Evolutionary conservation across 2,888 invertebrate genomes (phyloP), one percentile per base, ranked within the genome.

Genomic region (Hylaea fasciaria): DNA sequence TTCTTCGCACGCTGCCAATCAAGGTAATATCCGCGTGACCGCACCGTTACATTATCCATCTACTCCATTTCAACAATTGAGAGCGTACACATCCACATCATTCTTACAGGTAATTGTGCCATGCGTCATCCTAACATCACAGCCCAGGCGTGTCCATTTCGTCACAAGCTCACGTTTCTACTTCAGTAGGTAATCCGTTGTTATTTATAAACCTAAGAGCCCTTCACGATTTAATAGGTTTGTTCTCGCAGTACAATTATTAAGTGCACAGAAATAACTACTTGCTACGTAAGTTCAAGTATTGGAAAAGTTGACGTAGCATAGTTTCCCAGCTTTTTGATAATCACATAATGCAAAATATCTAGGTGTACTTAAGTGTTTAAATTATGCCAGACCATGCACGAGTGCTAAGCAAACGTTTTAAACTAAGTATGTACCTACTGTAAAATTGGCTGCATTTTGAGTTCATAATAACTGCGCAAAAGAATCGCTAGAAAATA

Each of bases 31-130:
- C 55, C 57, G 65, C 51, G 48, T 59, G 50, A 58, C 57, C 47
- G 29, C 54, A 62, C 57, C 43, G 56, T 53, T 64, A 64, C 58
- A 59, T 68, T 61, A 57, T 59, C 63, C 53, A 58, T 59, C 49
- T 61, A 61, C 55, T 59, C 39, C 39, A 40, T 40, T 45, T 51
- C 46, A 57, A 62, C 57, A 51, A 61, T 10, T 32, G 28, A 35
- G 14, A 16, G 1, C 16, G 52, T 50, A 40, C 8, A 40, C 8
- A 13, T 1, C 14, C 62, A 53, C 35, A 40, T 57, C 44, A 40
- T 49, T 43, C 41, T 49, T 11, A 37, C 35, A 48, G 43, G 13
- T 37, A 47, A 37, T 29, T 29, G 54, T 16, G 14, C 39, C 47
- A 32, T 48, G 13, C 16, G 14, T 54, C 16, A 46, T 46, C 22